A percentile compares a stretch with the other conserved stretches of the same genome.
phyloP scores from a whole-genome alignment of 92 coral and sea anemone genomes.

The Siderastrea radians region DNA sequence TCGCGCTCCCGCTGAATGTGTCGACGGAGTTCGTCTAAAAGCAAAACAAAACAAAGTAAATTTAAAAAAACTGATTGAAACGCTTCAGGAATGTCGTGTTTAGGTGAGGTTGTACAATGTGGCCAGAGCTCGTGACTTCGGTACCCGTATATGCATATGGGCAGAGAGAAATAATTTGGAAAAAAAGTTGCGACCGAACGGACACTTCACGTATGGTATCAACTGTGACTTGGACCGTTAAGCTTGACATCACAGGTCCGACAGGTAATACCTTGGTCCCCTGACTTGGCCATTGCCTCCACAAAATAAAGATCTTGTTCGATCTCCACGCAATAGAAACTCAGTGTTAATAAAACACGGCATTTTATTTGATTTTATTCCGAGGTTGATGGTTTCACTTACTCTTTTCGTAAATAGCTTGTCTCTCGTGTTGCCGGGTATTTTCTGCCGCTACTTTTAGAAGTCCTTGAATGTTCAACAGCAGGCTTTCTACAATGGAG shows the following conservation, averaged over 20 bases:
- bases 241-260: too few relatives aligned
- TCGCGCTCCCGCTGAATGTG: conserved; percentile 91
- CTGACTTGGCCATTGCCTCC: too few relatives aligned
- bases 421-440: conserved; percentile 91
- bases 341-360: too few relatives aligned
- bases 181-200: too few relatives aligned
- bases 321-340: too few relatives aligned
- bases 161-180: background rate
- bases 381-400: background rate
- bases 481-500: conserved; percentile 77
- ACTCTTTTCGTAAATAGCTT: conserved; percentile 94
- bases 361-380: too few relatives aligned
- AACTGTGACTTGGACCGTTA: too few relatives aligned
- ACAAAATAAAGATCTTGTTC: too few relatives aligned
- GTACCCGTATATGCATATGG: too few relatives aligned
- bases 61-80: background rate
- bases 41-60: background rate
- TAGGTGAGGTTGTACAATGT: background rate
- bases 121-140: background rate
- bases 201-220: too few relatives aligned
- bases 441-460: conserved; percentile 96
- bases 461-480: conserved; percentile 94
- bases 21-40: conserved; percentile 89
- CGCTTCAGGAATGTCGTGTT: background rate
- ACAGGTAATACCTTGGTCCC: too few relatives aligned